Conservation (phyloP, 2,797 vertebrate species). For the Sebastes hopkinsi region DNA sequence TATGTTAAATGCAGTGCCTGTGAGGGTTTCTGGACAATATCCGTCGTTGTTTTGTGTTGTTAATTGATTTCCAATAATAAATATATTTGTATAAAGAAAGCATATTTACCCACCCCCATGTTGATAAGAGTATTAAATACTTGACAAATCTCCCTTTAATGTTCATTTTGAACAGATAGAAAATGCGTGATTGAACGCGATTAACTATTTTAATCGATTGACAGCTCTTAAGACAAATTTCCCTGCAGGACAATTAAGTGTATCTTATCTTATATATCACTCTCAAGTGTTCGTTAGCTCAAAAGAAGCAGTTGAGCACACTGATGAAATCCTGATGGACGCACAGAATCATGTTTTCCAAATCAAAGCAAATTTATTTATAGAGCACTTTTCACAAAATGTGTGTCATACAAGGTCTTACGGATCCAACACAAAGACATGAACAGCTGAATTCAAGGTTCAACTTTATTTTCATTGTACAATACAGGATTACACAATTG, state of each 20-base stretch:
- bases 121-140: too few relatives aligned
- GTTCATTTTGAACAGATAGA: too few relatives aligned
- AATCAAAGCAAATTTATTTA: conserved; percentile 5
- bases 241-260: too few relatives aligned
- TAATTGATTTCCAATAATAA: too few relatives aligned
- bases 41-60: too few relatives aligned
- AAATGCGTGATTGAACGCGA: too few relatives aligned
- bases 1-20: too few relatives aligned
- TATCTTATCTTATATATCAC: background rate
- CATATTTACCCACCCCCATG: too few relatives aligned
- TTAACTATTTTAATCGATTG: background rate
- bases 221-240: background rate
- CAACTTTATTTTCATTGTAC: background rate
- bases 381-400: background rate
- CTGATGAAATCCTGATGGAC: background rate
- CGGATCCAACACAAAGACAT: background rate
- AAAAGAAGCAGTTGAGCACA: background rate
- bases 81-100: too few relatives aligned
- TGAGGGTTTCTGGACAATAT: too few relatives aligned
- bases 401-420: background rate
- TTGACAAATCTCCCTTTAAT: too few relatives aligned
- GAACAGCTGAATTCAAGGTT: background rate
- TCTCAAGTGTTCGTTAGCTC: background rate
- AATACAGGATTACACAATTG: background rate
- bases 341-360: background rate